A percentile compares a stretch with the other conserved stretches of the same genome.
Conservation (phyloP, 2,113 vertebrate genomes). For the Crotophaga sulcirostris region DNA sequence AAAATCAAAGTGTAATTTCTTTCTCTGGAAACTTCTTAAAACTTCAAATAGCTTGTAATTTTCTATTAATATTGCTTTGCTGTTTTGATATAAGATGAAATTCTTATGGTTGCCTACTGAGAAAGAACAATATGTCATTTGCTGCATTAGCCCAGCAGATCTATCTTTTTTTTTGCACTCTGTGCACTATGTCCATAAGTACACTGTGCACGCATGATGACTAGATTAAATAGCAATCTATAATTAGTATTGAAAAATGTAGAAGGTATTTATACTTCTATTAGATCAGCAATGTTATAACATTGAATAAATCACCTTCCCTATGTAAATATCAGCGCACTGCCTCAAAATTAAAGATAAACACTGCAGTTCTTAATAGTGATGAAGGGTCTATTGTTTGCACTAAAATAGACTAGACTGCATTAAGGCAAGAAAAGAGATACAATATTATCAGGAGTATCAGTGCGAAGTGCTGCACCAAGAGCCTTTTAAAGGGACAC, state of each 20-base stretch:
- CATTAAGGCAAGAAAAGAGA: not conserved
- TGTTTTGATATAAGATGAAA: not conserved
- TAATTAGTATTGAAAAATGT: conserved; percentile 44
- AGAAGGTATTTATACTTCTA: not conserved
- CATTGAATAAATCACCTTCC: not conserved
- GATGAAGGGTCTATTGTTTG: not conserved
- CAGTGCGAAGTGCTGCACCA: not conserved
- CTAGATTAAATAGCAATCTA: not conserved
- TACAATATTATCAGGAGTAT: not conserved
- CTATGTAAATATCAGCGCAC: not conserved
- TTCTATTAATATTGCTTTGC: not conserved
- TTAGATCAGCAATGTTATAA: not conserved
- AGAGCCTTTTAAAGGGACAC: not conserved
- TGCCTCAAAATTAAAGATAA: not conserved
- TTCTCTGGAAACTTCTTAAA: not conserved
- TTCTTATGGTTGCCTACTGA: not conserved
- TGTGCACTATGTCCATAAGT: not conserved
- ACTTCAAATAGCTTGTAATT: not conserved
- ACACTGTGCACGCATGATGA: not conserved
- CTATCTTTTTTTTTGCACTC: conserved; percentile 34
- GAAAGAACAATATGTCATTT: not conserved
- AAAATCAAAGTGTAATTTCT: not conserved
- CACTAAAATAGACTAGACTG: not conserved
- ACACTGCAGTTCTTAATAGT: not conserved
- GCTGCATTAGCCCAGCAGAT: conserved; percentile 34